Base-by-base conservation (phyloP, 2,888 invertebrate species). In the Ornithoptera alexandrae region DNA sequence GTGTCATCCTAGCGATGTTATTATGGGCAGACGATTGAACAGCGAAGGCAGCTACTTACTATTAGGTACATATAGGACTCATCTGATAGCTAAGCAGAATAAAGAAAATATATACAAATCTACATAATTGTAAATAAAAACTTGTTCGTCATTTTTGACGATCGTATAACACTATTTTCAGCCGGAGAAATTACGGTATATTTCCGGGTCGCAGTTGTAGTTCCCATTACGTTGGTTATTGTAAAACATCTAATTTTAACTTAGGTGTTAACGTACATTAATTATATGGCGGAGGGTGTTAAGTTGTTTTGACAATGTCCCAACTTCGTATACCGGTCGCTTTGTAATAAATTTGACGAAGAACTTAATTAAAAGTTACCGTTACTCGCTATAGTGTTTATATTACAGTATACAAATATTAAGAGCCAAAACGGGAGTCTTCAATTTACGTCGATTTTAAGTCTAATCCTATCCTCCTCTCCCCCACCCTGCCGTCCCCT, bases 191-290 rank as follows among this genome's bases (percentile, higher is more conserved):
- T 22, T 78, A 77, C 83, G 84, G 74, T 87, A 81, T 84, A 81
- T 78, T 78, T 79, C 79, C 79, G 75, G 72, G 72, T 77, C 81
- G 77, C 79, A 78, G 76, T 76, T 79, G 17, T 53, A 68, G 78
- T 78, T 79, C 74, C 76, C 75, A 77, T 81, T 81, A 82, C 53
- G 79, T 78, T 80, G 84, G 84, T 85, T 84, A 84, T 86, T 82
- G 87, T 85, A 86, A 86, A 87, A 85, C 80, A 73, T 82, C 81
- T 77, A 78, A 76, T 81, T 81, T 46, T 82, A 80, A 84, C 85
- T 85, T 82, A 84, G 84, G 84, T 87, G 87, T 85, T 89, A 89
- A 89, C 87, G 84, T 82, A 80, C 86, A 88, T 88, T 87, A 86
- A 89, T 88, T 87, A 85, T 85, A 77, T 78, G 79, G 78, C 70